phyloP scores from a whole-genome alignment of 1,140 invertebrate genomes.

The Proctacanthus coquilletti region DNA sequence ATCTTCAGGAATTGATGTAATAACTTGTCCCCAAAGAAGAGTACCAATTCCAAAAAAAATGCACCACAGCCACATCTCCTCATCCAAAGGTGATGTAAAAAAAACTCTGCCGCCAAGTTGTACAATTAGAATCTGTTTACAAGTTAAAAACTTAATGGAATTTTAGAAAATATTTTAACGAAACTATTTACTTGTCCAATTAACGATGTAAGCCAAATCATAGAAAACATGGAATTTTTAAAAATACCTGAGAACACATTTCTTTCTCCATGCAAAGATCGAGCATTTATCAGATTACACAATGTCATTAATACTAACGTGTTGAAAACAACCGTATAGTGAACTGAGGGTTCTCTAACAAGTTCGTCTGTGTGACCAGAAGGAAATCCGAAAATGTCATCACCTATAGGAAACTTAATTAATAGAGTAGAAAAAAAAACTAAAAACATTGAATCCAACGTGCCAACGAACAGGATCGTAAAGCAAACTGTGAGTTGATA shows the following conservation, averaged over 20 bases:
- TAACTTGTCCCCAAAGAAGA: conserved; percentile 88
- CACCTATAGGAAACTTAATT: conserved; percentile 39
- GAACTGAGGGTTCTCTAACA: conserved; percentile 64
- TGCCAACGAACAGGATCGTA: too few relatives aligned
- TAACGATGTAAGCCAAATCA: conserved; percentile 87
- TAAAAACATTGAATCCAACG: conserved; percentile 80
- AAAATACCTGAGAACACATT: conserved; percentile 92
- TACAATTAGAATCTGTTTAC: conserved; percentile 73
- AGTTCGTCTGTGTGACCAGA: conserved; percentile 52
- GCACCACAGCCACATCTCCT: conserved; percentile 97
- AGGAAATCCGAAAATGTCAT: conserved; percentile 77
- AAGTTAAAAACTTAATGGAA: conserved; percentile 3
- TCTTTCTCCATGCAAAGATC: conserved; percentile 95
- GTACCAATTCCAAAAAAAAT: conserved; percentile 86
- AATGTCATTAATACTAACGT: conserved; percentile 99
- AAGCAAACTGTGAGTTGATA: conserved; percentile 88
- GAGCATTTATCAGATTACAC: conserved; percentile 97
- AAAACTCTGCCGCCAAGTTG: conserved; percentile 91
- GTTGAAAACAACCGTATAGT: conserved; percentile 98
- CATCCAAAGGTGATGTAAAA: conserved; percentile 65
- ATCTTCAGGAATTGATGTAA: conserved; percentile 83
- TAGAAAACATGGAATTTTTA: conserved; percentile 92
- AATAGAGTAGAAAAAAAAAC: conserved; percentile 40
- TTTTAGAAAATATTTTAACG: not conserved
- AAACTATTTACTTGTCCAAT: conserved; percentile 58